These are phyloP conservation scores for Calycopis cecrops DNA, from an alignment of 1,140 invertebrate genomes.

Conservation along the genomic window DNA sequence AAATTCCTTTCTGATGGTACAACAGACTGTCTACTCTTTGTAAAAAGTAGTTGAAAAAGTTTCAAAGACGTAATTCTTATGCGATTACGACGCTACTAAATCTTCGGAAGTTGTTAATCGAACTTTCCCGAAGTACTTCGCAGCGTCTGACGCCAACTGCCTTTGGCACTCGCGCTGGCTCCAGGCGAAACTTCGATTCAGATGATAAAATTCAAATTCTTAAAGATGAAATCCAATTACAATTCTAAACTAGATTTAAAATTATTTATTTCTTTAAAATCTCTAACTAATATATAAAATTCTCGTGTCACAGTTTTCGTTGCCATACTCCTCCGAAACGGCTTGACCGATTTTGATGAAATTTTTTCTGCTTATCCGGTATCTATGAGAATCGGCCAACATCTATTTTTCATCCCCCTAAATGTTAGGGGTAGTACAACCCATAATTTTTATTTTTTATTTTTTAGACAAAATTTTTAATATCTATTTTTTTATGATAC, in stretches of 20 bases:
- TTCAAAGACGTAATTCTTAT: slow-evolving; percentile 50
- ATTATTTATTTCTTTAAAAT: not conserved
- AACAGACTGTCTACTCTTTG: slow-evolving; percentile 6
- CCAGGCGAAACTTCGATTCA: slow-evolving; percentile 45
- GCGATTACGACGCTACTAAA: slow-evolving; percentile 60
- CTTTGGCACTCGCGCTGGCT: slow-evolving; percentile 47
- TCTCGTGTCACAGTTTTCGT: no score
- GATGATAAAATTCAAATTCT: slow-evolving; percentile 60
- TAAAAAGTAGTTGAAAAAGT: slow-evolving; percentile 36
- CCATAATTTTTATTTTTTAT: no score
- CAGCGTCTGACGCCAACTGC: slow-evolving; percentile 57
- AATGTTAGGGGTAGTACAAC: no score
- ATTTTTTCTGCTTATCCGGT: no score
- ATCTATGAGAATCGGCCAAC: no score
- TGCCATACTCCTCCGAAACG: no score
- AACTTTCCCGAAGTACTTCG: slow-evolving; percentile 56
- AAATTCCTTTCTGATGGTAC: no score
- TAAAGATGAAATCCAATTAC: slow-evolving; percentile 45
- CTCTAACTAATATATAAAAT: no score
- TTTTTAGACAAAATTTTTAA: no score
- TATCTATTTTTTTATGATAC: no score
- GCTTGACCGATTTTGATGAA: no score
- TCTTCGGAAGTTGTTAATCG: slow-evolving; percentile 65
- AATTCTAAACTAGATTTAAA: slow-evolving; percentile 38
- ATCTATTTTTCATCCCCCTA: no score